Base-by-base conservation (phyloP, 2,113 vertebrate genomes). In the Proterorhinus semilunaris region DNA sequence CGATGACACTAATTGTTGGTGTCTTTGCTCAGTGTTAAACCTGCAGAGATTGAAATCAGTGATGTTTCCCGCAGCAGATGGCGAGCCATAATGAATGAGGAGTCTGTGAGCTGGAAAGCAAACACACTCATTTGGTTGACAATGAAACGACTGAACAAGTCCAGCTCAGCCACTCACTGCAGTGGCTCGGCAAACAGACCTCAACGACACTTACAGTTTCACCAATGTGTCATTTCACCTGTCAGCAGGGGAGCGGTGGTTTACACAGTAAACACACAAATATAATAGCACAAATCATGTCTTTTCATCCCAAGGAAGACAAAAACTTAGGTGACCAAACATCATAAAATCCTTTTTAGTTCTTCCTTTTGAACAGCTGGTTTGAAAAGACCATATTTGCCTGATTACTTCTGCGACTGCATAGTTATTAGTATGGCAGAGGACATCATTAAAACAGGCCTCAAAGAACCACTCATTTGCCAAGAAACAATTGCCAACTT, bases 31-130 rank as follows among this genome's bases (percentile, higher is more conserved):
- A 73, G 53, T 46, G 68, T 36, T 61, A 58, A 80, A 69, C 48
- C 65, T 46, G 49, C 15, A 58, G 66, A 71, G 69, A 80, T 59
- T 74, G 70, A 76, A 87, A 84, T 79, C 77, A 66, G 66, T 61
- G 63, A 53, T 63, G 66, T 82, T 84, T 76, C 51, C 48, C 69
- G 57, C 65, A 74, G 74, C 83, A 89, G 83, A 87, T 86, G 80
- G 82, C 72, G 50, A 1, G 69, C 74, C 68, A 66, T 77, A 75
- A 82, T 86, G 79, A 80, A 67, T 72, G 75, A 76, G 72, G 70
- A 81, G 12, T 72, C 74, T 74, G 68, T 71, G 71, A 79, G 78
- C 78, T 76, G 79, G 52, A 88, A 80, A 84, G 72, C 76, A 87
- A 85, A 85, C 83, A 57, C 63, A 79, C 73, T 81, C 51, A 70